Evolutionary conservation across 1,140 invertebrate species (phyloP).

Genomic region (Drosophila sp.): DNA sequence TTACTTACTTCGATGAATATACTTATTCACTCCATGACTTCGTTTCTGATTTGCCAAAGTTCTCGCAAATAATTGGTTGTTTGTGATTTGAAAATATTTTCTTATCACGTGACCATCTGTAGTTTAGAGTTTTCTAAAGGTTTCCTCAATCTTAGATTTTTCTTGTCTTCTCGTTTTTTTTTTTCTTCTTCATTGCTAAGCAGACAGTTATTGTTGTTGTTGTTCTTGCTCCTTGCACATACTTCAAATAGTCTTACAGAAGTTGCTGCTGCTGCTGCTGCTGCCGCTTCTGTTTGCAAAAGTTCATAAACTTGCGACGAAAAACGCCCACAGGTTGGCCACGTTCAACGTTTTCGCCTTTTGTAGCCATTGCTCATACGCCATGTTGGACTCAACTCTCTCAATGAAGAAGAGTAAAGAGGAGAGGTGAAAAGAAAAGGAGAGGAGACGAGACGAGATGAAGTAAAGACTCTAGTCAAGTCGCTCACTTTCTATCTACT

Average conservation of each 20-base stretch:
- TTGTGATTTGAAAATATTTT: background rate
- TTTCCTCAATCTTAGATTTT: slow-evolving; percentile 30
- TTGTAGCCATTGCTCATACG: slow-evolving; percentile 75
- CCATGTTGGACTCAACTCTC: slow-evolving; percentile 52
- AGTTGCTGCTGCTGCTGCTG: slow-evolving; percentile 29
- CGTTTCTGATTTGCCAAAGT: too few relatives aligned
- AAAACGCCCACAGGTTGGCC: slow-evolving; percentile 76
- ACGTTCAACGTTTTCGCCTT: slow-evolving; percentile 51
- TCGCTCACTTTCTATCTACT: slow-evolving; percentile 31
- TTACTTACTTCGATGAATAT: too few relatives aligned
- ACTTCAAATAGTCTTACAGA: slow-evolving; percentile 74
- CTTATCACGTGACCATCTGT: slow-evolving; percentile 33
- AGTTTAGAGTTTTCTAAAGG: slow-evolving; percentile 38
- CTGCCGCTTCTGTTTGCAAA: slow-evolving; percentile 50
- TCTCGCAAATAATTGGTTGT: background rate
- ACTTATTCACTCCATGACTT: too few relatives aligned
- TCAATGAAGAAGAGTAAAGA: slow-evolving; percentile 2
- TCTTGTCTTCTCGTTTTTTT: slow-evolving; percentile 14
- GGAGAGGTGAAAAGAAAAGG: too few relatives aligned
- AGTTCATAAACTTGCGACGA: slow-evolving; percentile 79
- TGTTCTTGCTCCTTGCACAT: slow-evolving; percentile 64
- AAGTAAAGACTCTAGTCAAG: slow-evolving; percentile 41
- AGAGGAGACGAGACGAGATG: slow-evolving; percentile 14
- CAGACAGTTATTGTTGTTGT: slow-evolving; percentile 64
- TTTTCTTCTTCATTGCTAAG: slow-evolving; percentile 47